Percentiles rank a stretch among this genome's conserved stretches.
Evolutionary conservation across 2,888 invertebrate species (phyloP).

Genomic region (Dusona sp.): DNA sequence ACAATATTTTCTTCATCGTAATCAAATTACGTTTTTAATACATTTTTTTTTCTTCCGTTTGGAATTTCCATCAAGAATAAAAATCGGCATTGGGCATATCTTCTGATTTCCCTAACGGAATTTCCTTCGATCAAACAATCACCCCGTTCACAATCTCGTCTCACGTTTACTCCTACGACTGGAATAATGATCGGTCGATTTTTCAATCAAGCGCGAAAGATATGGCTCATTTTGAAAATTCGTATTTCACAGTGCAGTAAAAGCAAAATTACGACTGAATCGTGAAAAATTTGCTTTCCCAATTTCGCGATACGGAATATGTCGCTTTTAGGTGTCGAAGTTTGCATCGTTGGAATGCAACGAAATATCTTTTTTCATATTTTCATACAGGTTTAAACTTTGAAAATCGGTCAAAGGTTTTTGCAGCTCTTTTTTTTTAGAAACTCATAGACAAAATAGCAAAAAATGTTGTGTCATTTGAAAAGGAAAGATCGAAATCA

Average conservation of each 20-base stretch:
- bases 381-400: not conserved
- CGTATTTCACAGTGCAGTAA: not conserved
- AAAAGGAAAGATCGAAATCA: too few relatives aligned
- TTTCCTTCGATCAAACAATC: not conserved
- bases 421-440: not conserved
- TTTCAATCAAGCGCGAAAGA: slow-evolving; percentile 33
- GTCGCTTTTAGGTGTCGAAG: not conserved
- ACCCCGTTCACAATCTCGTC: not conserved
- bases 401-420: not conserved
- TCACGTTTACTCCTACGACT: slow-evolving; percentile 9
- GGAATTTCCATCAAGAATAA: not conserved
- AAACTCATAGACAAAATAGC: not conserved
- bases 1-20: slow-evolving; percentile 11
- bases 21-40: slow-evolving; percentile 15
- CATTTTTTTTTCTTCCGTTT: not conserved
- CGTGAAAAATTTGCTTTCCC: not conserved
- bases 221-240: slow-evolving; percentile 19
- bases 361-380: not conserved
- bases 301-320: not conserved
- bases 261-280: not conserved
- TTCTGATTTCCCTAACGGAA: not conserved
- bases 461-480: not conserved
- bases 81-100: not conserved
- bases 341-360: slow-evolving; percentile 1
- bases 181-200: slow-evolving; percentile 49